Evolutionary conservation across 2,797 vertebrate species (phyloP).

Genomic region (Premnoplex brunnescens): DNA sequence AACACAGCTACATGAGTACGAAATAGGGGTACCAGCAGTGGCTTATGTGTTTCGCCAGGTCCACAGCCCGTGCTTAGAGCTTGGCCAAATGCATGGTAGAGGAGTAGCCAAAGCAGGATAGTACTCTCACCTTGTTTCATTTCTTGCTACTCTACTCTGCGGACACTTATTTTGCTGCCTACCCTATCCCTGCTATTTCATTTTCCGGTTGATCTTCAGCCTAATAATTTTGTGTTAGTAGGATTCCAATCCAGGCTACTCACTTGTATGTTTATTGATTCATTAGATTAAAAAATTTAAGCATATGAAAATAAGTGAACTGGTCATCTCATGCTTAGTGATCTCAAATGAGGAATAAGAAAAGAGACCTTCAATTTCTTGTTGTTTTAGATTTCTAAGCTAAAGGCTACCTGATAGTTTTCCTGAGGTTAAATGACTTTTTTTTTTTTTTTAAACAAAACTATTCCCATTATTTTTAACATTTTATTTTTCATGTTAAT

Average conservation of each 20-base stretch:
- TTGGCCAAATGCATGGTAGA: fast-evolving
- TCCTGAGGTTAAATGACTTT: neutral
- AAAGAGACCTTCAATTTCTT: neutral
- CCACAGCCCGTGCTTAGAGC: neutral
- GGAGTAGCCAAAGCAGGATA: fast-evolving
- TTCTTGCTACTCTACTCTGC: neutral
- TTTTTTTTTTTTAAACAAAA: neutral
- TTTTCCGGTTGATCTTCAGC: neutral
- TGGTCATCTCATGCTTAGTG: neutral
- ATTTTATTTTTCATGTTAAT: neutral
- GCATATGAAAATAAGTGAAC: neutral
- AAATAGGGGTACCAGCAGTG: neutral
- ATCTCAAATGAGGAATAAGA: neutral
- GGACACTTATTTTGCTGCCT: neutral
- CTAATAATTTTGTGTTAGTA: neutral
- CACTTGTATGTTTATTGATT: neutral
- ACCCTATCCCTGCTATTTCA: neutral
- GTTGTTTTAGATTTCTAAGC: neutral
- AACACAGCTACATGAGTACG: fast-evolving
- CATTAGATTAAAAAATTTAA: neutral
- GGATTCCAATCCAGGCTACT: neutral
- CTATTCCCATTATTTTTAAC: neutral
- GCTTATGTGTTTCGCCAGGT: neutral
- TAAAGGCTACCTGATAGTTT: neutral
- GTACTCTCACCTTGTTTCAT: neutral